Base-by-base conservation (phyloP, 1,140 invertebrate species). In the Caenorhabditis elegans region DNA sequence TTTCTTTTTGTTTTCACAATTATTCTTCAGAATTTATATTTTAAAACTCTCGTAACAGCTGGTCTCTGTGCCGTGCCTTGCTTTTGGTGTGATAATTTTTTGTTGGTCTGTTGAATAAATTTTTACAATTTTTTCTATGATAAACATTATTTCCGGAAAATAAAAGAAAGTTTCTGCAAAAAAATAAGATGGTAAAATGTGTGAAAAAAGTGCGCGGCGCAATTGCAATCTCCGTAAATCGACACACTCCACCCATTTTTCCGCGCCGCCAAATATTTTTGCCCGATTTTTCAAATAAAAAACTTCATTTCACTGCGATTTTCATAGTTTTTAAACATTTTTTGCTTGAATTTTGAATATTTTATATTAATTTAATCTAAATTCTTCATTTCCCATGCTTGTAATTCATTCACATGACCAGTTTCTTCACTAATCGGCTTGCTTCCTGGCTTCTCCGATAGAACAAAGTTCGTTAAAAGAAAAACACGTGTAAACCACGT, bases 11-110 rank as follows among this genome's bases (percentile, higher is more conserved):
- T 53, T 24, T 53, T 53, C 22, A 24, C 13, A 26, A 24, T 24
- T 53, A 6, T 53, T 24, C n/a, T 22, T 70, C 13, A 24, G 5
- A 39, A 2, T 70, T 39, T 53, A n/a, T 22, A 26, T 65, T 65
- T 65, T n/a, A 26, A 31, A 31, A 39, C 26, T n/a, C n/a, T 19
- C 34, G 34, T 70, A 70, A 39, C 60, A 70, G 60, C 60, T 70
- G 60, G 60, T 70, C 60, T 70, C 60, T 60, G 60, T 39, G 60
- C 60, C 60, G 60, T 70, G 60, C 60, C 60, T 70, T 70, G 60
- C 60, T 70, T 70, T 39, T 39, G 34, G 34, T 70, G 60, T 70
- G 60, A 70, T 70, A 70, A 19, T 19, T 39, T 60, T 60, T 43
- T 6, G 60, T 43, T 70, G 60, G 34, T 70, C n/a, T 70, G 60